phyloP scores from a whole-genome alignment of 2,888 invertebrate species.

The Spodoptera exigua region DNA sequence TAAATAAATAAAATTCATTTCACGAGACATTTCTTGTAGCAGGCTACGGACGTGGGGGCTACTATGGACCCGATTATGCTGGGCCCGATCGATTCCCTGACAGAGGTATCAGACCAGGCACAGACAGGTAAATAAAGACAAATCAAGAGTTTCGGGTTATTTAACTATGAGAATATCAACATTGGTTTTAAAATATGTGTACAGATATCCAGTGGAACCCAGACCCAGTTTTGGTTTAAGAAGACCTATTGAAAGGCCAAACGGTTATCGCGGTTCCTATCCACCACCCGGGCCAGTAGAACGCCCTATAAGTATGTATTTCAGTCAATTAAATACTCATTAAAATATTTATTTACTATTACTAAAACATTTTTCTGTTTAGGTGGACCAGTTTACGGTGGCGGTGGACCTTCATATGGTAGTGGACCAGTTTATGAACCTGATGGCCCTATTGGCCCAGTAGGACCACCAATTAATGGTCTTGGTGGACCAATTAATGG shows the following conservation, averaged over 20 bases:
- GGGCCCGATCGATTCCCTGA: slow-evolving; percentile 83
- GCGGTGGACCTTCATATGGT: slow-evolving; percentile 50
- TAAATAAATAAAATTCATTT: slow-evolving; percentile 22
- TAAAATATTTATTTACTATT: not conserved
- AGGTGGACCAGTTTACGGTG: slow-evolving; percentile 56
- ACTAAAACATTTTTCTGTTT: not conserved
- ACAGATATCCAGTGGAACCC: slow-evolving; percentile 81
- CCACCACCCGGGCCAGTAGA: slow-evolving; percentile 80
- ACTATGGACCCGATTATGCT: slow-evolving; percentile 78
- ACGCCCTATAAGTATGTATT: slow-evolving; percentile 76
- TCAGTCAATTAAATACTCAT: not conserved
- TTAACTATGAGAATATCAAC: not conserved
- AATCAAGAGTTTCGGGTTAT: not conserved
- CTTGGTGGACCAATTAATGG: slow-evolving; percentile 58
- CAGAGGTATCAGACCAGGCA: slow-evolving; percentile 84
- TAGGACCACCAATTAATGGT: slow-evolving; percentile 42
- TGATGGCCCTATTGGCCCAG: slow-evolving; percentile 51
- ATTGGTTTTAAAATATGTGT: not conserved
- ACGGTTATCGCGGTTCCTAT: slow-evolving; percentile 87
- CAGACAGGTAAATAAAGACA: slow-evolving; percentile 75
- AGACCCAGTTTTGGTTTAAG: slow-evolving; percentile 79
- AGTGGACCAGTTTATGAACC: slow-evolving; percentile 46
- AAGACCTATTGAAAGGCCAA: slow-evolving; percentile 80
- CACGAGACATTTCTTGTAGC: slow-evolving; percentile 55
- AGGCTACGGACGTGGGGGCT: slow-evolving; percentile 83